Percentiles rank a stretch among this genome's conserved stretches.
Conservation (phyloP, 2,888 invertebrate species). For the Ophion ellenae region DNA sequence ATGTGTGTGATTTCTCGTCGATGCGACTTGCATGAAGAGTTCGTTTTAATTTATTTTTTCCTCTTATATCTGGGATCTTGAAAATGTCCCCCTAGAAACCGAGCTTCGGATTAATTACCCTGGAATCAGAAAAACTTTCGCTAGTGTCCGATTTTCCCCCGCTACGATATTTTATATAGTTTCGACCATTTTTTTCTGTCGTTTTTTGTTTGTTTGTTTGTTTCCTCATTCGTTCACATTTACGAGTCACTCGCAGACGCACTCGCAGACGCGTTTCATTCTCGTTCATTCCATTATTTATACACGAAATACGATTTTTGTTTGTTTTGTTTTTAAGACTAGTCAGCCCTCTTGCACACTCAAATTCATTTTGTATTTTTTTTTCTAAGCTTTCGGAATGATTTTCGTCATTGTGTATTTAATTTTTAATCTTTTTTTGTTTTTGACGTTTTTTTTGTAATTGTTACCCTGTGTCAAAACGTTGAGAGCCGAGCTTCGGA, state of each 20-base stretch:
- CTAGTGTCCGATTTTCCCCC: constrained; percentile 79
- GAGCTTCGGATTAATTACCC: constrained; percentile 81
- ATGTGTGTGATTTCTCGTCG: constrained; percentile 25
- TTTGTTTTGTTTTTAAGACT: constrained; percentile 57
- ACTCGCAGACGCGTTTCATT: constrained; percentile 7
- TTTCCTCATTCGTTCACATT: constrained; percentile 61
- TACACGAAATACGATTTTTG: constrained; percentile 77
- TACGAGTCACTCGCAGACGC: constrained; percentile 53
- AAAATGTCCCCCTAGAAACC: constrained; percentile 71
- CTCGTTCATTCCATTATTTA: constrained; percentile 66
- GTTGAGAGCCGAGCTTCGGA: constrained; percentile 70
- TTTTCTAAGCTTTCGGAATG: constrained; percentile 73
- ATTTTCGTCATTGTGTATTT: constrained; percentile 67
- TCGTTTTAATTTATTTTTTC: constrained; percentile 25
- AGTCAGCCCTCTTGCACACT: constrained; percentile 61
- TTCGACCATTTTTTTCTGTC: constrained; percentile 53
- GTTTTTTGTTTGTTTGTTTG: constrained; percentile 31
- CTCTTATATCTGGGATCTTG: constrained; percentile 64
- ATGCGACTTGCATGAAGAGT: constrained; percentile 12
- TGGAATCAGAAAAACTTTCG: constrained; percentile 81
- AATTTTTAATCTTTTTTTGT: constrained; percentile 65
- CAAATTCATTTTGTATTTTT: constrained; percentile 68
- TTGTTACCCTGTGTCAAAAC: constrained; percentile 81
- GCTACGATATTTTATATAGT: constrained; percentile 74
- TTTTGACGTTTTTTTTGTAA: constrained; percentile 68